A percentile compares a stretch with the other conserved stretches of the same genome.
phyloP scores from a whole-genome alignment of 1,140 invertebrate genomes.

The Coelopa frigida region DNA sequence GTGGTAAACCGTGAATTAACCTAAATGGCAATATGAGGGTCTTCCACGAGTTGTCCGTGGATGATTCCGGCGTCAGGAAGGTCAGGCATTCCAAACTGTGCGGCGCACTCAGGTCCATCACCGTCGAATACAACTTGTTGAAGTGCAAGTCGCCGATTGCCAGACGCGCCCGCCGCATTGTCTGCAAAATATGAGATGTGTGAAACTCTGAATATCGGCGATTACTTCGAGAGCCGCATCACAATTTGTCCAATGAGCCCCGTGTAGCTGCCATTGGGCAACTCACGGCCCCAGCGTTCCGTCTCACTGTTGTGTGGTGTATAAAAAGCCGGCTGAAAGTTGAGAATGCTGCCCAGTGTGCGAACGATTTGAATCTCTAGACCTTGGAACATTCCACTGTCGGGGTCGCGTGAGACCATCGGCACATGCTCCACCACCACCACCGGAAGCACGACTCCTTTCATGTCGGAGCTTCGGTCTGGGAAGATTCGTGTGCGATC shows the following conservation, averaged over 20 bases:
- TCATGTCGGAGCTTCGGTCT: constrained; percentile 24
- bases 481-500: constrained; percentile 16
- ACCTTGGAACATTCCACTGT: constrained; percentile 46
- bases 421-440: constrained; percentile 65
- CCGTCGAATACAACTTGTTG: constrained; percentile 56
- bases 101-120: constrained; percentile 68
- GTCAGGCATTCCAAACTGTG: constrained; percentile 75
- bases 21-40: constrained; percentile 72
- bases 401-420: constrained; percentile 48
- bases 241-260: constrained; percentile 67
- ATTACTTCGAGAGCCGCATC: neutral
- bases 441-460: constrained; percentile 49
- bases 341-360: constrained; percentile 59
- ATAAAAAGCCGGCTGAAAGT: constrained; percentile 58
- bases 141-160: constrained; percentile 72
- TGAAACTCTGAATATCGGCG: neutral
- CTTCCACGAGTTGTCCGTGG: constrained; percentile 73
- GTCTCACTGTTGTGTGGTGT: constrained; percentile 50
- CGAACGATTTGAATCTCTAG: constrained; percentile 61
- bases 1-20: too few relatives aligned
- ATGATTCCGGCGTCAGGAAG: constrained; percentile 71
- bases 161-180: constrained; percentile 56
- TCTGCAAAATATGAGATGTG: constrained; percentile 14
- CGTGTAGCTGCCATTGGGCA: constrained; percentile 55
- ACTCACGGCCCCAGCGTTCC: constrained; percentile 58